Percentiles rank a stretch among this genome's conserved stretches.
These are phyloP conservation scores for Potamilus streckersoni DNA, from an alignment of 1,140 invertebrate genomes.

Conservation along the genomic window DNA sequence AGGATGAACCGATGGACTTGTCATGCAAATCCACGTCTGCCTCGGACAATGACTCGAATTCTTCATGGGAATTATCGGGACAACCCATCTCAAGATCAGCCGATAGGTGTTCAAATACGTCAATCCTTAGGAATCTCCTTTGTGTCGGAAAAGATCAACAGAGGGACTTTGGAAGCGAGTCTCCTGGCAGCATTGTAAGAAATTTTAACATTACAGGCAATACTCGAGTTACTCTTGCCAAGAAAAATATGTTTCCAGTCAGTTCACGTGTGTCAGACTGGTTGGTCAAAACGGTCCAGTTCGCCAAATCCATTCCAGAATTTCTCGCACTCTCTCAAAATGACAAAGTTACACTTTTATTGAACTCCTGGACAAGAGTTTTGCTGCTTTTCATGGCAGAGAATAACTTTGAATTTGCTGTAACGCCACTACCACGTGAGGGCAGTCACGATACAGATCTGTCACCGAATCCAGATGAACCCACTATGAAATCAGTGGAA, in stretches of 20 bases:
- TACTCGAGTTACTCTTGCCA: constrained; percentile 60
- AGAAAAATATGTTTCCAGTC: constrained; percentile 66
- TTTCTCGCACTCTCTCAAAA: constrained; percentile 58
- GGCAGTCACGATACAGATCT: constrained; percentile 12
- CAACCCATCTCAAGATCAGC: constrained; percentile 14
- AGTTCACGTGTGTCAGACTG: constrained; percentile 65
- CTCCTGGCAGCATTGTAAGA: constrained; percentile 17
- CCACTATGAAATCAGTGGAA: constrained; percentile 65
- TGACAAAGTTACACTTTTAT: constrained; percentile 61
- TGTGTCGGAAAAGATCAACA: constrained; percentile 33
- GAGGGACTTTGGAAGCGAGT: constrained; percentile 19
- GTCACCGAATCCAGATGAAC: constrained; percentile 48
- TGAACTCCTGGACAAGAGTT: constrained; percentile 61
- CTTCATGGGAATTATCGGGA: too few species aligned
- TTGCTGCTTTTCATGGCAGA: constrained; percentile 65
- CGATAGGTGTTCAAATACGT: constrained; percentile 20
- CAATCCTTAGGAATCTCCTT: constrained; percentile 38
- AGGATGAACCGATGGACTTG: constrained; percentile 49
- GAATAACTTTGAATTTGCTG: constrained; percentile 65
- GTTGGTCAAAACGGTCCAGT: constrained; percentile 64
- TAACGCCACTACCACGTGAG: constrained; percentile 51
- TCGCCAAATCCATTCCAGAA: constrained; percentile 61
- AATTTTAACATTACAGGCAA: constrained; percentile 37
- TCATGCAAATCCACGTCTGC: constrained; percentile 31
- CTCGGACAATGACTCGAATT: constrained; percentile 11